A percentile compares a stretch with the other conserved stretches of the same genome.
Conservation (phyloP, 2,113 vertebrate genomes). For the Oryctolagus cuniculus region mOryCun1.1 NC_091437.1:107868001-107868500, state of each 20-base stretch:
- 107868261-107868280: neutral
- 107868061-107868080: neutral
- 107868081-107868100: neutral
- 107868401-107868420: neutral
- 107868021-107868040: neutral
- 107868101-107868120: neutral
- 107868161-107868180: no score
- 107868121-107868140: neutral
- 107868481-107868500: neutral
- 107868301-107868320: neutral
- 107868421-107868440: neutral
- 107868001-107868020: neutral
- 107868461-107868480: neutral
- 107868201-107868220: no score
- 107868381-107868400: neutral
- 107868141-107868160: neutral
- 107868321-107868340: neutral
- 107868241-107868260: no score
- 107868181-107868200: no score
- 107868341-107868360: neutral
- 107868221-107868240: no score
- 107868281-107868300: neutral
- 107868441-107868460: constrained; percentile 19
- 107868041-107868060: neutral
- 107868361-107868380: neutral